Conservation (phyloP, 2,113 vertebrate species). For the Lathamus discolor region DNA sequence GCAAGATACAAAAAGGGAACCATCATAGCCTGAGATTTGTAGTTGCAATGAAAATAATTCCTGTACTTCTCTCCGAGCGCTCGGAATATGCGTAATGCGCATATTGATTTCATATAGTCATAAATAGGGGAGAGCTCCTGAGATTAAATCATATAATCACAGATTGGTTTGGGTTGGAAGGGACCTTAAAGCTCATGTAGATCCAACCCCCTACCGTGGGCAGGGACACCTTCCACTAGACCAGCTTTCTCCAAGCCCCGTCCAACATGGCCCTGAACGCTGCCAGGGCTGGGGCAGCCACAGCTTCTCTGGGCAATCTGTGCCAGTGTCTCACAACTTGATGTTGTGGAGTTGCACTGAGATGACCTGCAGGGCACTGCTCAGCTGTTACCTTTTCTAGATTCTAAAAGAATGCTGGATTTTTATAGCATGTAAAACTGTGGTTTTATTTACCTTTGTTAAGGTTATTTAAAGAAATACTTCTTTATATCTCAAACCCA, state of each 20-base stretch:
- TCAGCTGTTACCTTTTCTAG: neutral
- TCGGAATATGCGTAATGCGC: neutral
- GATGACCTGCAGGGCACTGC: neutral
- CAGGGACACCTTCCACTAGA: neutral
- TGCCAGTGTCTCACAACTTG: neutral
- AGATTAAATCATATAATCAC: neutral
- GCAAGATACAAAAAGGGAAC: neutral
- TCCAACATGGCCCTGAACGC: neutral
- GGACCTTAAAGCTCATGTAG: neutral
- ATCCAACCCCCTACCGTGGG: neutral
- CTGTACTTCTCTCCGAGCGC: neutral
- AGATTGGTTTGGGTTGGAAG: neutral
- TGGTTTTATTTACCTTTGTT: neutral
- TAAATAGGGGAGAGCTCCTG: neutral
- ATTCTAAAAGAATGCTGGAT: neutral
- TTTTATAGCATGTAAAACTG: neutral
- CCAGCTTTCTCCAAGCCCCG: neutral
- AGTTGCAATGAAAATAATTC: neutral
- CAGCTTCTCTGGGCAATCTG: neutral
- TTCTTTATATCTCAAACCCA: neutral
- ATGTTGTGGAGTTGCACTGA: neutral
- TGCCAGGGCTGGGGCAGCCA: neutral
- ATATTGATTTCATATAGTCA: neutral
- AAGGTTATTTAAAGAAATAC: neutral
- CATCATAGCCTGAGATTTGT: neutral